Base-by-base conservation (phyloP, 2,888 invertebrate species). In the Bhutanitis thaidina region DNA sequence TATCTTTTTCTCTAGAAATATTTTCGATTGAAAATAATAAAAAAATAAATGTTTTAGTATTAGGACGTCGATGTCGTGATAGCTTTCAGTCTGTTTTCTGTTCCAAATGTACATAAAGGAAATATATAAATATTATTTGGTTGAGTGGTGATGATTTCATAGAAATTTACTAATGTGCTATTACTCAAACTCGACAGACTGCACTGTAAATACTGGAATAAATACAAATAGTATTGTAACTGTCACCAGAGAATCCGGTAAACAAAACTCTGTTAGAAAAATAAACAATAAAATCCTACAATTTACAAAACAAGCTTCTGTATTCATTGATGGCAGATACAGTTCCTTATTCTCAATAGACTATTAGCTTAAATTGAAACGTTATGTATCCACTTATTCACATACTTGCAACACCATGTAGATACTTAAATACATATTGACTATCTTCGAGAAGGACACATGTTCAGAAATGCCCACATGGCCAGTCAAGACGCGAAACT, bases 1-100 rank as follows among this genome's bases (percentile, higher is more conserved):
- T 89, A 89, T 89, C 88, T 77, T 86, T 86, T 84, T 83, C 81
- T 84, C 80, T 89, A 89, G 86, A 75, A 71, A 77, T 86, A 85
- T 85, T 88, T 87, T 87, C 79, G 66, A 83, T 79, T 75, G 74
- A 66, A 77, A 82, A 69, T 41, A 41, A 44, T 16, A 74, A 71
- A 57, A 45, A 44, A 73, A 65, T 74, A 76, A 80, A 80, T 77
- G 85, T 85, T 77, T 75, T 84, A 83, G 83, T 61, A 56, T 72
- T 88, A 87, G 85, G 74, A 75, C 74, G 60, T 87, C 49, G 79
- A 71, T 88, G 88, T 89, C 85, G 86, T 88, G 80, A 75, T 86
- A 87, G 85, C 75, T 80, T 77, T 69, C 63, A 64, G 39, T 16
- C 40, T 25, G 40, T 67, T 61, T 69, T 64, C 63, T 65, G 63